Percentiles rank a stretch among this genome's conserved stretches.
These are phyloP conservation scores for Philopotamus ludificatus DNA, from an alignment of 1,140 invertebrate genomes.

Conservation along the genomic window DNA sequence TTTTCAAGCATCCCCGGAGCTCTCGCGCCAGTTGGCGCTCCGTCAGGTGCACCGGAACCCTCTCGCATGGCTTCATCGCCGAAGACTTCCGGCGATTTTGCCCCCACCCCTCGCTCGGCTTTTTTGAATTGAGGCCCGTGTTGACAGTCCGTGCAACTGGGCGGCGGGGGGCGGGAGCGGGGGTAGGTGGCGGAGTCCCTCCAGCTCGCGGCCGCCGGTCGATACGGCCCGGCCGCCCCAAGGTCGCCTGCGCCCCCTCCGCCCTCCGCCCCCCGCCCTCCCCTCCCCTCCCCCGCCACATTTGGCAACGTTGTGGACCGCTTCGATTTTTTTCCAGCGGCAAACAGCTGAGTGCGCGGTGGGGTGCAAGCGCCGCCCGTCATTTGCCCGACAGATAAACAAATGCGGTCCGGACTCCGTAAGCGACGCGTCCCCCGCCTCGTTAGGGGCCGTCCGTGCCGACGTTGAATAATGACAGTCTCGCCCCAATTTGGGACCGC, in stretches of 20 bases:
- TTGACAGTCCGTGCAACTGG: constrained; percentile 11
- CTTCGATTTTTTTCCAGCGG: constrained; percentile 23
- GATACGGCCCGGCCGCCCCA: constrained; percentile 28
- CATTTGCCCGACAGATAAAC: not conserved
- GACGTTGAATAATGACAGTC: too few relatives aligned
- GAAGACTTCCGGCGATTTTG: too few relatives aligned
- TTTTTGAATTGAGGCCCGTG: constrained; percentile 16
- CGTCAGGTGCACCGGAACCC: too few relatives aligned
- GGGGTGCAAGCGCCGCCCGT: too few relatives aligned
- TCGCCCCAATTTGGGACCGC: too few relatives aligned
- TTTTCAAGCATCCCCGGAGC: too few relatives aligned
- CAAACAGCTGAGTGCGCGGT: constrained; percentile 8
- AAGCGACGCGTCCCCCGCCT: constrained; percentile 8
- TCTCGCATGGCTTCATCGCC: too few relatives aligned
- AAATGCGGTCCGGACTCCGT: constrained; percentile 2
- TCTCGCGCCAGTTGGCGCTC: too few relatives aligned
- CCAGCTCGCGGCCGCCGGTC: constrained; percentile 8
- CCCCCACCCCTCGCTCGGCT: too few relatives aligned
- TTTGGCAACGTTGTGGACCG: constrained; percentile 27
- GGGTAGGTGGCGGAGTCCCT: not conserved
- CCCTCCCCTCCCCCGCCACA: not conserved
- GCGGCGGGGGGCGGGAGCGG: not conserved
- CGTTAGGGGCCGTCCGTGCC: too few relatives aligned
- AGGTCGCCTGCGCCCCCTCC: constrained; percentile 7
- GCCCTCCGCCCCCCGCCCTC: not conserved